A percentile compares a stretch with the other conserved stretches of the same genome.
phyloP scores from a whole-genome alignment of 2,888 invertebrate genomes.

The Dioctria linearis region DNA sequence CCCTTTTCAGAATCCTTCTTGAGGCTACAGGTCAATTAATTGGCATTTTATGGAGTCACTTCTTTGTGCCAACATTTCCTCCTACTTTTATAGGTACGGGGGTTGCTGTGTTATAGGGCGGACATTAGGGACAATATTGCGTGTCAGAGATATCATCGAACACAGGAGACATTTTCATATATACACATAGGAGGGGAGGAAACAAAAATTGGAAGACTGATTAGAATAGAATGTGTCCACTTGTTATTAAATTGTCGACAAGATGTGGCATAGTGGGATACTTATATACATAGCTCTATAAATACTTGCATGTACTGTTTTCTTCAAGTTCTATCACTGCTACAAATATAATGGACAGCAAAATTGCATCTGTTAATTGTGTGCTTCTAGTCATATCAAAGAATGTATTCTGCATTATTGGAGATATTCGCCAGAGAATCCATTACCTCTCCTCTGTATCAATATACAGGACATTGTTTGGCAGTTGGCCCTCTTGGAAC shows the following conservation, averaged over 20 bases:
- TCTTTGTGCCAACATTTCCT: slow-evolving; percentile 19
- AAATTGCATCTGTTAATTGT: no score
- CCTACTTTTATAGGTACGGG: slow-evolving; percentile 12
- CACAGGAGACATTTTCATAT: no score
- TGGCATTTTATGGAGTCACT: slow-evolving; percentile 32
- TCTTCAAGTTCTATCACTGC: no score
- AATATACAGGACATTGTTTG: not conserved
- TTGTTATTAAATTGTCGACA: slow-evolving; percentile 20
- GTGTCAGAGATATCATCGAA: not conserved
- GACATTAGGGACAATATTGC: slow-evolving; percentile 19
- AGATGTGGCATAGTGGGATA: not conserved
- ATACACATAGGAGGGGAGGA: no score
- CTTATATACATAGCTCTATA: no score
- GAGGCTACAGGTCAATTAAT: slow-evolving; percentile 51
- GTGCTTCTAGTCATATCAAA: not conserved
- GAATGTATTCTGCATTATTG: not conserved
- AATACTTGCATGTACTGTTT: no score
- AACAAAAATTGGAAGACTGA: no score
- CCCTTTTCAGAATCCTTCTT: slow-evolving; percentile 26
- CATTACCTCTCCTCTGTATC: not conserved
- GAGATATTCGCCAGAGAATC: not conserved
- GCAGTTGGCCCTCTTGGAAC: slow-evolving; percentile 26
- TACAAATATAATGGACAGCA: no score
- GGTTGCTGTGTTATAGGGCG: not conserved
- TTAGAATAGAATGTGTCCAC: not conserved